phyloP scores from a whole-genome alignment of 2,797 vertebrate species.

The Dicrostonyx torquatus region DNA sequence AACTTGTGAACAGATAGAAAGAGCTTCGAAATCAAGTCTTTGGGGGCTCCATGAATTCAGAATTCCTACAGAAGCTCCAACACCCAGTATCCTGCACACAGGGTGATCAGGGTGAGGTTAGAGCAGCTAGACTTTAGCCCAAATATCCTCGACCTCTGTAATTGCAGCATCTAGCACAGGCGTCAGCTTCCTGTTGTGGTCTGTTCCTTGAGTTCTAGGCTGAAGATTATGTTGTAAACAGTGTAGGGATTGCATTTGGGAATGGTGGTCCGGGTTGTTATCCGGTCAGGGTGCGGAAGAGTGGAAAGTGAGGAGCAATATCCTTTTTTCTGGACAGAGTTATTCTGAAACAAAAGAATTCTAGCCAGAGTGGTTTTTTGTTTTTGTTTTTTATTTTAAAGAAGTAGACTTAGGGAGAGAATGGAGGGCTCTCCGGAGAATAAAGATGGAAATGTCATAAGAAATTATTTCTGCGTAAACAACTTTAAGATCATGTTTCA shows the following conservation, averaged over 20 bases:
- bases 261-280: background rate
- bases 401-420: background rate
- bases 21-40: conserved; percentile 17
- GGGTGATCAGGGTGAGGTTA: background rate
- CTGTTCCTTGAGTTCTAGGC: background rate
- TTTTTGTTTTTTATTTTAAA: background rate
- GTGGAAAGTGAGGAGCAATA: background rate
- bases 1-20: background rate
- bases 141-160: background rate
- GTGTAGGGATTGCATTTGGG: background rate
- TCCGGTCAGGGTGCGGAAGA: background rate
- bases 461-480: background rate
- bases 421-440: background rate
- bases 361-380: background rate
- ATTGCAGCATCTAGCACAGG: background rate
- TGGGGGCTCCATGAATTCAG: background rate
- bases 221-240: conserved; percentile 33
- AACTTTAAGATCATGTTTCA: background rate
- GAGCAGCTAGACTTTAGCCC: background rate
- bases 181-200: background rate
- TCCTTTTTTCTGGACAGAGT: background rate
- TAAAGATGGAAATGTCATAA: background rate
- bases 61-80: background rate
- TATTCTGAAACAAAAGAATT: background rate
- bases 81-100: background rate